A percentile compares a stretch with the other conserved stretches of the same genome.
phyloP scores from a whole-genome alignment of 1,140 invertebrate genomes.

The Drosophila sturtevanti region DNA sequence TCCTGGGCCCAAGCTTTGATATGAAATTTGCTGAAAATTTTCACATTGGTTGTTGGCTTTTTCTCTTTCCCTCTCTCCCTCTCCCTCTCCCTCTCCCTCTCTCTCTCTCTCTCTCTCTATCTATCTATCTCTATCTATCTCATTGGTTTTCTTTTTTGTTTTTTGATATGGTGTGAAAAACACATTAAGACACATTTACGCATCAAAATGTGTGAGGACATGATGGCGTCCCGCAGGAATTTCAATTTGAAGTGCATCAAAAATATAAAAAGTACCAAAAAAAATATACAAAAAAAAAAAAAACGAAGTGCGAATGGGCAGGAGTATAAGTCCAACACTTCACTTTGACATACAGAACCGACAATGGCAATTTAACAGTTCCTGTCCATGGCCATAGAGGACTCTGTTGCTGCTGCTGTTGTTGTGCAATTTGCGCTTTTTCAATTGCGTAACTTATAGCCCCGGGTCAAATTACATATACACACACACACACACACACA shows the following conservation, averaged over 20 bases:
- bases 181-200: slow-evolving; percentile 77
- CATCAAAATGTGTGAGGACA: slow-evolving; percentile 51
- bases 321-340: background rate
- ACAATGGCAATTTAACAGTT: slow-evolving; percentile 52
- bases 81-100: background rate
- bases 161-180: slow-evolving; percentile 63
- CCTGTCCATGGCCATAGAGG: slow-evolving; percentile 18
- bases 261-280: slow-evolving; percentile 23
- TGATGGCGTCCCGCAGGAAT: slow-evolving; percentile 57
- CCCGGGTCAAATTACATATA: slow-evolving; percentile 79
- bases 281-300: too few species aligned
- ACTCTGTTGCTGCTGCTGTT: slow-evolving; percentile 28
- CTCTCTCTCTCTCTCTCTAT: background rate
- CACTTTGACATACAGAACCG: slow-evolving; percentile 41
- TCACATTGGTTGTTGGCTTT: slow-evolving; percentile 43
- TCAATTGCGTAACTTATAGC: slow-evolving; percentile 81
- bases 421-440: slow-evolving; percentile 77
- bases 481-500: slow-evolving; percentile 32
- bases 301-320: too few species aligned
- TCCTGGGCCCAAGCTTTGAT: slow-evolving; percentile 37
- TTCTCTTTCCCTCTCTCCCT: slow-evolving; percentile 4
- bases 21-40: slow-evolving; percentile 64
- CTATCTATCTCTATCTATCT: background rate
- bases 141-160: slow-evolving; percentile 16
- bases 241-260: slow-evolving; percentile 55